Conservation (phyloP, 2,113 vertebrate species). For the Uria lomvia region DNA sequence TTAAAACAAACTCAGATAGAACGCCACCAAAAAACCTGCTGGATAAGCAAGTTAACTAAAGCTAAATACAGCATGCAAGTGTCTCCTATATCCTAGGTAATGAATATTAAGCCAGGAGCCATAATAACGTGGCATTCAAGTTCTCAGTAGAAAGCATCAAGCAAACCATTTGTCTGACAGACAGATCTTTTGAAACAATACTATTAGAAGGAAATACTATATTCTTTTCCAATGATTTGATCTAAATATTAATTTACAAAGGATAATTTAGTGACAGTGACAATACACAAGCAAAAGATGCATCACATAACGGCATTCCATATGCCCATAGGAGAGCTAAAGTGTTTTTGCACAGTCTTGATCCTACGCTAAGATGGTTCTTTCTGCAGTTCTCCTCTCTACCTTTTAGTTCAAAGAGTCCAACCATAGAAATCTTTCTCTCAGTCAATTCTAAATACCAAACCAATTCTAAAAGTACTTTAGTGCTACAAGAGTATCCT, state of each 20-base stretch:
- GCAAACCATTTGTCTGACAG: neutral
- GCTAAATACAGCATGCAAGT: neutral
- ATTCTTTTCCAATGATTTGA: neutral
- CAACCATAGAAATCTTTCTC: neutral
- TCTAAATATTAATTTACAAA: neutral
- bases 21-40: neutral
- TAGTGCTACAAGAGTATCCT: neutral
- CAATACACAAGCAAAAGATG: neutral
- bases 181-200: neutral
- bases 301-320: neutral
- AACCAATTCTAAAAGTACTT: neutral
- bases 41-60: neutral
- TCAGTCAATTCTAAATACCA: neutral
- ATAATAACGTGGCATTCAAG: neutral
- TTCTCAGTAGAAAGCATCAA: neutral
- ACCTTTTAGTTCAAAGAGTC: neutral
- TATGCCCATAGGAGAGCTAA: neutral
- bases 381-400: neutral
- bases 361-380: neutral
- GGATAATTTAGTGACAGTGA: neutral
- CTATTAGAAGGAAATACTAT: neutral
- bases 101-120: neutral
- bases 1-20: neutral
- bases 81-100: neutral
- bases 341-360: neutral